Percentiles rank a stretch among this genome's conserved stretches.
Conservation (phyloP, 30 jellyfish, hydroid and myxozoan species). For the Aurelia coerulea region DNA sequence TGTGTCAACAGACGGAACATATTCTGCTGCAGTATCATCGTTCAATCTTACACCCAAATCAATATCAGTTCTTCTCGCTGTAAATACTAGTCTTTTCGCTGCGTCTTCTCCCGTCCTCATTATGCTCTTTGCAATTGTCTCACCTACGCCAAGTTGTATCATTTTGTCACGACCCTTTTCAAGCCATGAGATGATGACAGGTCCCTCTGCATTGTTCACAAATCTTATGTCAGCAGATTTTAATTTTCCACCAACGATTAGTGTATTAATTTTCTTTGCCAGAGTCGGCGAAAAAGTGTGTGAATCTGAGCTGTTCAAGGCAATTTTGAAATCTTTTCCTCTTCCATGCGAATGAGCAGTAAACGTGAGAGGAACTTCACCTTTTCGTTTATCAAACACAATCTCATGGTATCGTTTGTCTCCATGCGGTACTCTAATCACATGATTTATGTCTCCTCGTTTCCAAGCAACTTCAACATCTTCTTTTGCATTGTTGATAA, state of each 20-base stretch:
- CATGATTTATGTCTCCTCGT: conserved; percentile 22
- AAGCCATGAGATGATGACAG: conserved; percentile 40
- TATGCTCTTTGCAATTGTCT: neutral
- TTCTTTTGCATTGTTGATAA: conserved; percentile 49
- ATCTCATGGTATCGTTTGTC: conserved; percentile 6
- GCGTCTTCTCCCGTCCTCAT: neutral
- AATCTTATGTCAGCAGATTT: conserved; percentile 11
- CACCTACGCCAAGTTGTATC: conserved; percentile 17
- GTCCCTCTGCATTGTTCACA: conserved; percentile 38
- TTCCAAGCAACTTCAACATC: conserved; percentile 62
- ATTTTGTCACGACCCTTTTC: conserved; percentile 10
- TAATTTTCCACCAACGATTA: conserved; percentile 29
- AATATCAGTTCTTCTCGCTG: conserved; percentile 33
- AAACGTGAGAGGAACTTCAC: conserved; percentile 35
- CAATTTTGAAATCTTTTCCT: conserved; percentile 11
- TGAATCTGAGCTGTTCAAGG: conserved; percentile 1
- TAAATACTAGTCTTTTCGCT: neutral
- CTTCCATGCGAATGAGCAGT: conserved; percentile 32
- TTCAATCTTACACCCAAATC: conserved; percentile 20
- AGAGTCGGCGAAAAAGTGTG: conserved; percentile 5
- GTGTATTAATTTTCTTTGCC: neutral
- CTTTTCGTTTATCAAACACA: conserved; percentile 19
- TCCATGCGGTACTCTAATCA: conserved; percentile 39
- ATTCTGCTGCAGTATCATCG: conserved; percentile 14
- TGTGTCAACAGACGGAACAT: conserved; percentile 22